Evolutionary conservation across 2,888 invertebrate species (phyloP), one percentile per base, ranked within the genome.

Genomic region (Apodemia hepburni): DNA sequence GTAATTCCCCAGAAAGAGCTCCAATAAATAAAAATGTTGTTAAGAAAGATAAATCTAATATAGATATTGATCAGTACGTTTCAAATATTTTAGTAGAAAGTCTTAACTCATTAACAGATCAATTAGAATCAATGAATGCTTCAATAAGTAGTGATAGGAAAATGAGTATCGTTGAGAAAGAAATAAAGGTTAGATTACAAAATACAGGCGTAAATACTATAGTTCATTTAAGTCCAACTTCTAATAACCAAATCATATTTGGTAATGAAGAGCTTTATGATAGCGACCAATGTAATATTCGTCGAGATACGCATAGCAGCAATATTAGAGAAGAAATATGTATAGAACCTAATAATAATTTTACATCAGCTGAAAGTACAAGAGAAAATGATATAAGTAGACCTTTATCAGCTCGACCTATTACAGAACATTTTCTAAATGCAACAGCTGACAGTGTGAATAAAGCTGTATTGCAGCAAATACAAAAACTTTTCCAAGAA

Each of bases 11-110:
- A 11, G 69, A 73, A n/a, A 68, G 69, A 12, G 62, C 63, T 17
- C 63, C 68, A 29, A 60, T 61, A 6, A 64, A 63, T 22, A 75
- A 68, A 66, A 67, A 71, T 61, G 68, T 72, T 9, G 58, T 62
- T 9, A 73, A 65, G 61, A 63, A 61, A 22, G 72, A 64, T 49
- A 51, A 65, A 11, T 69, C 68, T n/a, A 80, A 77, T 61, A 73
- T 85, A 49, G 83, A 90, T 69, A 81, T 92, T 27, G 92, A 92
- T 71, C 85, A 88, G 69, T 92, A 92, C 69, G 92, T 92, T 17
- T 92, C 92, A 2, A 87, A 87, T 70, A 87, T 92, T 70, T 74
- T 92, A 47, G 89, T 92, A 8, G 92, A 92, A 70, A 92, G 92
- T 68, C 78, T 92, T 12, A 85, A 91, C 71, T 89, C 92, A 3